Percentiles rank a stretch among this genome's conserved stretches.
These are phyloP conservation scores for Polylopha cassiicola DNA, from an alignment of 2,888 invertebrate species.

Conservation along the genomic window DNA sequence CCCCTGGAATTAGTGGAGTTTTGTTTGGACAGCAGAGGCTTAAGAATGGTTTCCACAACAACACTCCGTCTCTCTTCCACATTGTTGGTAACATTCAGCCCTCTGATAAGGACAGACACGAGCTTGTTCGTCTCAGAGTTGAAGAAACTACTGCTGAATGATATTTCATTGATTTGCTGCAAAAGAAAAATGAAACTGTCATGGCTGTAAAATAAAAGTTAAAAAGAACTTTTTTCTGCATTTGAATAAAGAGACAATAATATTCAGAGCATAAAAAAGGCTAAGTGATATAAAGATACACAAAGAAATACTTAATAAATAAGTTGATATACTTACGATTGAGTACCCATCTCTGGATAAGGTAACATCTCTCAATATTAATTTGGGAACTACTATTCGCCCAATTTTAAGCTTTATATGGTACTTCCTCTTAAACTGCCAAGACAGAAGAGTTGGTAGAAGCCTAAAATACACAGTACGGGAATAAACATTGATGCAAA, in stretches of 20 bases:
- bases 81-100: conserved; percentile 88
- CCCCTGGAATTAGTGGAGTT: conserved; percentile 48
- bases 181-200: conserved; percentile 24
- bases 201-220: no score
- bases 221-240: no score
- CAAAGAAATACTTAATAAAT: no score
- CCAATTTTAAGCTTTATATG: conserved; percentile 88
- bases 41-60: conserved; percentile 67
- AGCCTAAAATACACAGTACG: conserved; percentile 81
- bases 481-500: conserved; percentile 48
- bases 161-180: conserved; percentile 90
- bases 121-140: conserved; percentile 92
- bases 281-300: no score
- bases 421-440: conserved; percentile 87
- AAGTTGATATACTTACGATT: conserved; percentile 85
- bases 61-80: conserved; percentile 71
- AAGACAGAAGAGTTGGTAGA: conserved; percentile 85
- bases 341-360: conserved; percentile 87
- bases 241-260: background rate
- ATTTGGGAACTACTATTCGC: conserved; percentile 87
- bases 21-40: conserved; percentile 68
- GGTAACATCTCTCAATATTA: conserved; percentile 87
- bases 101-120: conserved; percentile 87
- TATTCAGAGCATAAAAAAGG: no score
- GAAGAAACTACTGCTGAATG: conserved; percentile 90